Base-by-base conservation (phyloP, 2,888 invertebrate genomes). In the Polymixis lichenea region DNA sequence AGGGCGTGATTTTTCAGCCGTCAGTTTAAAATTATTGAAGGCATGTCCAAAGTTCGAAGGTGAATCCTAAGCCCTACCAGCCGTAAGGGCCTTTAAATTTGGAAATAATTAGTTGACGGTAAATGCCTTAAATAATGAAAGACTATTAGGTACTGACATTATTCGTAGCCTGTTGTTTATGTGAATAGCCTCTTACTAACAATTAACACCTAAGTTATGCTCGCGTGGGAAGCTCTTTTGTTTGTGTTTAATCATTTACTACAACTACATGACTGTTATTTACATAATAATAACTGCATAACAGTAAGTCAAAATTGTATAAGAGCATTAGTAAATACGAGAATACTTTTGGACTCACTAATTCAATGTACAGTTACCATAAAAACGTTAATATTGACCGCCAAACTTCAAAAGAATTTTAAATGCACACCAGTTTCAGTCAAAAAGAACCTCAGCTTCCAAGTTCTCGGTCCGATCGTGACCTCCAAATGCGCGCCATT, bases 401-500 rank as follows among this genome's bases (percentile, higher is more conserved):
- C 11, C 5, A 46, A 43, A 17, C 6, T 49, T 9, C 2, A 55
- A 22, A 25, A 28, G 11, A 75, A n/a, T 38, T 17, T n/a, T 1
- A 28, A 55, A 51, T 61, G 17, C 15, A 58, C 3, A 8, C 15
- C 46, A 60, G 13, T 67, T 64, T 53, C 61, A 49, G 51, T 61
- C 19, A 61, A 22, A 60, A 49, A 61, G 32, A 51, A 66, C 60
- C 62, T 61, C 38, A 82, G 46, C 68, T 53, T 77, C 56, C 80
- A 85, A 87, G 86, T 84, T 86, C 87, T 89, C 81, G 85, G 82
- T 75, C 80, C 79, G 87, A 75, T 87, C 83, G 83, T 88, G 91
- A 91, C 90, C 90, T 91, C 87, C 76, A 87, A 85, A 80, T 82
- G 89, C 88, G 85, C 89, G 82, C 80, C 88, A 90, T 72, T 84